phyloP scores from a whole-genome alignment of 1,140 invertebrate genomes.

The Pissodes strobi region DNA sequence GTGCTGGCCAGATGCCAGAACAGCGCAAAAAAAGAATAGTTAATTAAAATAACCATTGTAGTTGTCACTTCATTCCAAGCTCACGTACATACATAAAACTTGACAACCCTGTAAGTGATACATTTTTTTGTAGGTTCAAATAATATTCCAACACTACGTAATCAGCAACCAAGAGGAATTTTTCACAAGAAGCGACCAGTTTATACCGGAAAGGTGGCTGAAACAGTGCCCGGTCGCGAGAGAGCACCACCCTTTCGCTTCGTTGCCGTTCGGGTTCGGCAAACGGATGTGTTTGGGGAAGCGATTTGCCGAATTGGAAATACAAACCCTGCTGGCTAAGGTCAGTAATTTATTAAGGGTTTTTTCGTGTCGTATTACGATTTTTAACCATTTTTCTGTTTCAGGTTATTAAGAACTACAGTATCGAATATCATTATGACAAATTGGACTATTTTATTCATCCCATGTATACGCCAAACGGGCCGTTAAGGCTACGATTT shows the following conservation, averaged over 20 bases:
- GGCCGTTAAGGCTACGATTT: conserved; percentile 66
- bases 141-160: conserved; percentile 80
- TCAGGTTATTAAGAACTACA: conserved; percentile 70
- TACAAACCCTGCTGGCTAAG: conserved; percentile 69
- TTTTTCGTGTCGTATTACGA: too few relatives aligned
- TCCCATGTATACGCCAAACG: conserved; percentile 76
- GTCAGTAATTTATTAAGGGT: conserved; percentile 56
- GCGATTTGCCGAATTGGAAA: conserved; percentile 75
- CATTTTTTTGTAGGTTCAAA: conserved; percentile 75
- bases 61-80: too few relatives aligned
- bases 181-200: conserved; percentile 69
- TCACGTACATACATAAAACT: too few relatives aligned
- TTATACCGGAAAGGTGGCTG: conserved; percentile 80
- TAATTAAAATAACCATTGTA: too few relatives aligned
- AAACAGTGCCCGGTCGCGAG: conserved; percentile 53
- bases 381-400: too few relatives aligned
- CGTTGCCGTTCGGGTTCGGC: conserved; percentile 75
- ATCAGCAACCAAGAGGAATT: conserved; percentile 83
- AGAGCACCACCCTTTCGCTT: conserved; percentile 65
- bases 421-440: conserved; percentile 67
- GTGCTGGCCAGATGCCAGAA: too few relatives aligned
- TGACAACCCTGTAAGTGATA: too few relatives aligned
- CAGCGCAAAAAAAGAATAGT: too few relatives aligned
- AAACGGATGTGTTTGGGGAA: conserved; percentile 75
- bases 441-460: conserved; percentile 70